phyloP scores from a whole-genome alignment of 2,888 invertebrate genomes.

The Chrysodeixis includens region DNA sequence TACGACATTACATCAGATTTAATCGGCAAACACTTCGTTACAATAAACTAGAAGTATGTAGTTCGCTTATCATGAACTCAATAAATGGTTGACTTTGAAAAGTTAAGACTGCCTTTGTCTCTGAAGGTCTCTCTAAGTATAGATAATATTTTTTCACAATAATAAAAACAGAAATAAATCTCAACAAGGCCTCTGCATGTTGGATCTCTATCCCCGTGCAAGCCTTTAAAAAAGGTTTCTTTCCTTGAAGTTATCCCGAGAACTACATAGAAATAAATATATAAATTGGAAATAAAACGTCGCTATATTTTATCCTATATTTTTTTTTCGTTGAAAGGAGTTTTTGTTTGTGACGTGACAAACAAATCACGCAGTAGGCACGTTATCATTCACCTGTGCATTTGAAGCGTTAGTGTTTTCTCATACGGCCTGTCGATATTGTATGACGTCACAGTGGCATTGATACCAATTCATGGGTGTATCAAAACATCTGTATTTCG shows the following conservation, averaged over 20 bases:
- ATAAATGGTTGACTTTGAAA: constrained; percentile 10
- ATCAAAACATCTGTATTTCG: constrained; percentile 34
- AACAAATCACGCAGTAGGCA: constrained; percentile 40
- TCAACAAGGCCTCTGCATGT: too few species aligned
- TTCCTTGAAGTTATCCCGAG: too few species aligned
- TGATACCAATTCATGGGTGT: constrained; percentile 53
- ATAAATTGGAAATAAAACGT: too few species aligned
- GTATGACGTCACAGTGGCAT: constrained; percentile 53
- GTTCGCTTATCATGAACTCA: constrained; percentile 6
- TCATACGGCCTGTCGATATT: constrained; percentile 30
- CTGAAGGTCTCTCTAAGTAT: constrained; percentile 3
- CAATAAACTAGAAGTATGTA: neutral
- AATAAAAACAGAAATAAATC: too few species aligned
- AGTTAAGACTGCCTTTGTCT: neutral
- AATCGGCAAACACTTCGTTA: neutral
- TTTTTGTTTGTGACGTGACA: constrained; percentile 34
- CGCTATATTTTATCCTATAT: neutral
- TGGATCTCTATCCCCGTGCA: too few species aligned
- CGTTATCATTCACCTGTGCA: constrained; percentile 47
- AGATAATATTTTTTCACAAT: too few species aligned
- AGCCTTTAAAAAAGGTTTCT: too few species aligned
- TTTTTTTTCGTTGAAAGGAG: neutral
- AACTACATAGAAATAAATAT: too few species aligned
- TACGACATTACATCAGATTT: constrained; percentile 1
- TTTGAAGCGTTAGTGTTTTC: constrained; percentile 33